A percentile compares a stretch with the other conserved stretches of the same genome.
Conservation (phyloP, 2,888 invertebrate species). For the Drosophila eohydei region DNA sequence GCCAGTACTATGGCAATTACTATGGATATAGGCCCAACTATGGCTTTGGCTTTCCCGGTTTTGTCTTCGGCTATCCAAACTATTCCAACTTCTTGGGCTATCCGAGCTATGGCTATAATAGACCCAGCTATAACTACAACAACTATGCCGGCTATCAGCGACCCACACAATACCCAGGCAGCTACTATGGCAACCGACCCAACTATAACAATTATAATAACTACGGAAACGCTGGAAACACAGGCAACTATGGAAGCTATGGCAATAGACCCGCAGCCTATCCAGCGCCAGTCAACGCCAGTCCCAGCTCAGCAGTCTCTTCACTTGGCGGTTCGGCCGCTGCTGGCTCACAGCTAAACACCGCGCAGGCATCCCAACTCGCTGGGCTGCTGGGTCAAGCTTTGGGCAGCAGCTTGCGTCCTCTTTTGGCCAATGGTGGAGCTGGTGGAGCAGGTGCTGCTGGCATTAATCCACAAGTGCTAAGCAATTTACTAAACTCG, state of each 20-base stretch:
- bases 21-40: conserved; percentile 37
- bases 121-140: conserved; percentile 61
- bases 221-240: conserved; percentile 24
- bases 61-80: conserved; percentile 33
- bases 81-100: conserved; percentile 42
- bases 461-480: conserved; percentile 51
- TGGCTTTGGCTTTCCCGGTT: conserved; percentile 7
- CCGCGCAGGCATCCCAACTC: conserved; percentile 72
- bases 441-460: conserved; percentile 28
- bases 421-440: conserved; percentile 68
- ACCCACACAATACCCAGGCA: conserved; percentile 48
- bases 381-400: conserved; percentile 79
- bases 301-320: conserved; percentile 5
- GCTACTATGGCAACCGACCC: conserved; percentile 41
- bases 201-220: conserved; percentile 35
- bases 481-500: conserved; percentile 48
- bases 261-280: conserved; percentile 25
- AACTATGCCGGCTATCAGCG: conserved; percentile 59
- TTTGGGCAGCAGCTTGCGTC: conserved; percentile 74
- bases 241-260: conserved; percentile 27
- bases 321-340: conserved; percentile 5
- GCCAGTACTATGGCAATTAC: conserved; percentile 39
- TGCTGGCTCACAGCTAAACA: conserved; percentile 46
- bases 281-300: conserved; percentile 2
- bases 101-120: conserved; percentile 51